Evolutionary conservation across 2,888 invertebrate species (phyloP), one percentile per base, ranked within the genome.

Genomic region (Drosophila vallismaia): DNA sequence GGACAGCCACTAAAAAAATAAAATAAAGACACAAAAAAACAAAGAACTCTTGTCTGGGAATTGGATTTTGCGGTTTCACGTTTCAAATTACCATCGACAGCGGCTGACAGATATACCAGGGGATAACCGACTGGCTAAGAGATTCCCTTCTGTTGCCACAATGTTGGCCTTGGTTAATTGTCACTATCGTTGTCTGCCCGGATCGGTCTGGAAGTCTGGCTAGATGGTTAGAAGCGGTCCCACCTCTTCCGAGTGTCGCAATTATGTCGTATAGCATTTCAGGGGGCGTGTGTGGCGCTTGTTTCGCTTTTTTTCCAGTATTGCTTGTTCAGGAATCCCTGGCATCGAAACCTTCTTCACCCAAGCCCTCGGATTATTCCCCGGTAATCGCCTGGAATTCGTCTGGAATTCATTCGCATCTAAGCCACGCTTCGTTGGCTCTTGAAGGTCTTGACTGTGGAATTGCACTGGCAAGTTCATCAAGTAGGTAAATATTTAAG

Each of bases 31-130:
- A 9, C 57, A 49, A 46, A 59, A 59, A 71, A 57, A 70, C 53
- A 71, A 75, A 67, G 54, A 70, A 68, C 63, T 76, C 56, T 73
- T 81, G 88, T 85, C 84, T 85, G 84, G 82, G 88, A 85, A 85
- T 88, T 84, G 84, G 84, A 85, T 85, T 85, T 85, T 85, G 88
- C 75, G 84, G 84, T 85, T 88, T 78, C 77, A 81, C 84, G 84
- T 85, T 85, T 85, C 87, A 82, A 88, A 85, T 85, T 85, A 85
- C 84, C 85, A 84, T 86, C 87, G 88, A 86, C 88, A 78, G 86
- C 73, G 74, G 80, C 71, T 71, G 88, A 77, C 75, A 74, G 71
- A 68, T 49, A 53, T 44, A 31, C 42, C 48, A 28, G 42, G 48
- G 46, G 49, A 58, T 29, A 36, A 8, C 29, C 26, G 28, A 14